Evolutionary conservation across 1,140 invertebrate species (phyloP).

Genomic region (Plodia interpunctella): DNA sequence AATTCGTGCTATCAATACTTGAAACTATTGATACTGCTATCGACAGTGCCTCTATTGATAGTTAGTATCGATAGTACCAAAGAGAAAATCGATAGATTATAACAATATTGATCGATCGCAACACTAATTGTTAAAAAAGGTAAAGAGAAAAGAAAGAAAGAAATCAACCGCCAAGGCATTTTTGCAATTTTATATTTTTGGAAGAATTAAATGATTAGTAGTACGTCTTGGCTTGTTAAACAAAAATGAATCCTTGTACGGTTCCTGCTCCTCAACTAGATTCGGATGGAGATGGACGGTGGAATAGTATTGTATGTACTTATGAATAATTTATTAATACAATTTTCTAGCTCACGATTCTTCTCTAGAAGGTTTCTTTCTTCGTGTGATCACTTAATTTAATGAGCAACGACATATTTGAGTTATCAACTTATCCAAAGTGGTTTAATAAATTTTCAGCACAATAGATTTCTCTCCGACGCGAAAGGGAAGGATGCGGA

Average conservation of each 20-base stretch:
- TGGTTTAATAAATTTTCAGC: slow-evolving; percentile 77
- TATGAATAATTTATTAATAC: slow-evolving; percentile 14
- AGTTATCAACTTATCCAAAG: not conserved
- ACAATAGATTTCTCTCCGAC: slow-evolving; percentile 88
- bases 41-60: no score
- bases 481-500: slow-evolving; percentile 92
- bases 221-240: slow-evolving; percentile 6
- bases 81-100: no score
- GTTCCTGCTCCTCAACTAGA: slow-evolving; percentile 80
- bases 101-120: no score
- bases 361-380: not conserved
- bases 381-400: not conserved
- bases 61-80: no score
- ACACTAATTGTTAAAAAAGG: no score
- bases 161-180: slow-evolving; percentile 24
- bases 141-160: not conserved
- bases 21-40: no score
- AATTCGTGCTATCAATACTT: no score
- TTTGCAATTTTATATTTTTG: slow-evolving; percentile 10
- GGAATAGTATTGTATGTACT: slow-evolving; percentile 81
- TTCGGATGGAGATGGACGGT: slow-evolving; percentile 81
- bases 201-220: slow-evolving; percentile 1
- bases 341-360: slow-evolving; percentile 7
- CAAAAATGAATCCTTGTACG: slow-evolving; percentile 79
- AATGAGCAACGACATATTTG: slow-evolving; percentile 2